A percentile compares a stretch with the other conserved stretches of the same genome.
phyloP scores from a whole-genome alignment of 1,140 invertebrate genomes.

The Hetaerina americana region DNA sequence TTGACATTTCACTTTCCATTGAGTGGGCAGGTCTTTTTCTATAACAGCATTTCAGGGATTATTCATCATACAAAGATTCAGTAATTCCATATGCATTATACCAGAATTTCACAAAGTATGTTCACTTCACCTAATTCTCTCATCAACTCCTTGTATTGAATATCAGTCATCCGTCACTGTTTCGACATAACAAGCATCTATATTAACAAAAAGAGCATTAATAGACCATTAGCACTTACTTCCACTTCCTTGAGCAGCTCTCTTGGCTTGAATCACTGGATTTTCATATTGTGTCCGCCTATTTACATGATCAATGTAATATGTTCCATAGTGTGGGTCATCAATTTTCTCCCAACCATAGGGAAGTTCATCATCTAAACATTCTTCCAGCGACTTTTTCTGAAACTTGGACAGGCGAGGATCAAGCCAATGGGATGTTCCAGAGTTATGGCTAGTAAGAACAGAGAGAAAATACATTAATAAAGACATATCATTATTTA shows the following conservation, averaged over 20 bases:
- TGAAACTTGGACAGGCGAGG: conserved; percentile 80
- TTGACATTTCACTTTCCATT: too few relatives aligned
- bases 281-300: conserved; percentile 96
- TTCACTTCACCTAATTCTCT: too few relatives aligned
- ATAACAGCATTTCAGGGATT: too few relatives aligned
- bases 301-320: conserved; percentile 98
- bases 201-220: too few relatives aligned
- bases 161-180: too few relatives aligned
- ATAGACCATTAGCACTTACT: too few relatives aligned
- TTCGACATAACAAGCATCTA: too few relatives aligned
- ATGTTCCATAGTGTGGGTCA: conserved; percentile 94
- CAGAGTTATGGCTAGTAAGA: conserved; percentile 74
- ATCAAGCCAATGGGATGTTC: conserved; percentile 91
- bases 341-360: conserved; percentile 98
- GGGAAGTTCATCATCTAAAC: conserved; percentile 87
- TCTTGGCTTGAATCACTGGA: conserved; percentile 81
- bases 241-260: conserved; percentile 31
- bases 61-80: too few relatives aligned
- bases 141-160: too few relatives aligned
- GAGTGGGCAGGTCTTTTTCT: too few relatives aligned
- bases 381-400: conserved; percentile 81
- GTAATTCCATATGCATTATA: too few relatives aligned
- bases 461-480: conserved; percentile 17
- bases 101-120: too few relatives aligned
- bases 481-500: conserved; percentile 7